Evolutionary conservation across 37 sponge, comb jelly and placozoan genomes (phyloP).

Genomic region (Crambe crambe): DNA sequence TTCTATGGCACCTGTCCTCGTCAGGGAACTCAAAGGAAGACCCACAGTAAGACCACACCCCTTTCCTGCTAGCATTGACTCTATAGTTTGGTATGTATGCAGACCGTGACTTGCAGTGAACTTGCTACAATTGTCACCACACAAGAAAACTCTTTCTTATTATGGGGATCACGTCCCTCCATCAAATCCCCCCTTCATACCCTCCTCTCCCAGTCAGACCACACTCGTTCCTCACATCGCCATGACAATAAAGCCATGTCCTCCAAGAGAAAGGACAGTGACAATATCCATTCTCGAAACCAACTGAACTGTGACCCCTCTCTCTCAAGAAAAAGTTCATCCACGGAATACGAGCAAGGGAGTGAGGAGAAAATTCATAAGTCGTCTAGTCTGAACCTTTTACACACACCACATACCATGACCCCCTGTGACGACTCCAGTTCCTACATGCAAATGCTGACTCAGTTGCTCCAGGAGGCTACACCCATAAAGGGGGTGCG

Average conservation of each 20-base stretch:
- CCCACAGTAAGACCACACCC: conserved; percentile 54
- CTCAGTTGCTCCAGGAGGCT: neutral
- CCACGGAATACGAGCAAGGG: neutral
- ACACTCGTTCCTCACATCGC: neutral
- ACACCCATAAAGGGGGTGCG: neutral
- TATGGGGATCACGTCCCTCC: conserved; percentile 87
- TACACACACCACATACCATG: conserved; percentile 25
- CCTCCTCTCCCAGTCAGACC: neutral
- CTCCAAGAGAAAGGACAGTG: neutral
- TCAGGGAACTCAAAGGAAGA: conserved; percentile 45
- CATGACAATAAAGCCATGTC: neutral
- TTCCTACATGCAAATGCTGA: conserved; percentile 12
- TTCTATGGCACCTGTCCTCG: conserved; percentile 38
- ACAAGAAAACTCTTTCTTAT: conserved; percentile 66
- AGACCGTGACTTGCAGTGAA: conserved; percentile 85
- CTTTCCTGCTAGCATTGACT: neutral
- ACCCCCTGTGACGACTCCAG: conserved; percentile 8
- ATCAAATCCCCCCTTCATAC: conserved; percentile 41
- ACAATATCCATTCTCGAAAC: no score
- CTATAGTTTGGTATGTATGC: neutral
- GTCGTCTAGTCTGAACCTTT: conserved; percentile 3
- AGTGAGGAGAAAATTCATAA: neutral
- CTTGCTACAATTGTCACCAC: conserved; percentile 74
- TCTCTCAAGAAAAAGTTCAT: neutral
- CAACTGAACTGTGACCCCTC: neutral